Conservation (phyloP, 2,797 vertebrate genomes). For the Pagetopsis macropterus region DNA sequence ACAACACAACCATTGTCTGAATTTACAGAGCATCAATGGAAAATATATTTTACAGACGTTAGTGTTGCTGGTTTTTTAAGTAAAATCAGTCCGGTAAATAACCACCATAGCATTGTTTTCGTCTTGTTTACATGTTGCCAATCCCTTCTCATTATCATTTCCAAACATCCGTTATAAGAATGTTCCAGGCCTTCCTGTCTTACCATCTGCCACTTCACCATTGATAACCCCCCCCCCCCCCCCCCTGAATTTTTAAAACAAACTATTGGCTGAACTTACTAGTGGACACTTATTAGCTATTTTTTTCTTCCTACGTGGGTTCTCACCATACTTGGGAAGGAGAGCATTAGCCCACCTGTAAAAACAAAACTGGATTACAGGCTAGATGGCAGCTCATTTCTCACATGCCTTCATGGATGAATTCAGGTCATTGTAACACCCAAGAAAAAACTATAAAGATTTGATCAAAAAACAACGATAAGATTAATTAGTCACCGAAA, state of each 20-base stretch:
- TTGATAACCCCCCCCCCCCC: conserved; percentile 46
- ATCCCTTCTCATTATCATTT: neutral
- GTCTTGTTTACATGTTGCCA: conserved; percentile 16
- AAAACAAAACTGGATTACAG: conserved; percentile 52
- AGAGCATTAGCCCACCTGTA: conserved; percentile 46
- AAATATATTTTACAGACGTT: neutral
- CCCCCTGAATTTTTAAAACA: conserved; percentile 37
- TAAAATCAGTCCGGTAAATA: conserved; percentile 5
- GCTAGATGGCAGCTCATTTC: conserved; percentile 17
- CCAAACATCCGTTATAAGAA: conserved; percentile 10
- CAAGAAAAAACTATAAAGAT: neutral
- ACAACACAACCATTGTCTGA: conserved; percentile 11
- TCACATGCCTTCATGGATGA: neutral
- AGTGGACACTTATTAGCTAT: conserved; percentile 25
- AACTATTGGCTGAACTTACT: conserved; percentile 38
- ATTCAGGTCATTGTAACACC: conserved; percentile 35
- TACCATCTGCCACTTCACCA: conserved; percentile 44
- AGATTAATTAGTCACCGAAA: neutral
- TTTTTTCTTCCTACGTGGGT: conserved; percentile 7
- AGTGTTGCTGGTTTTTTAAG: neutral
- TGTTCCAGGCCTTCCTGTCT: conserved; percentile 14
- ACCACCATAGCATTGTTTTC: neutral
- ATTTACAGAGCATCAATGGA: neutral
- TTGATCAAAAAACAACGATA: neutral
- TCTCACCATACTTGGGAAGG: conserved; percentile 15